Evolutionary conservation across 1,140 invertebrate genomes (phyloP), one percentile per base, ranked within the genome.

Genomic region (Pantala flavescens): DNA sequence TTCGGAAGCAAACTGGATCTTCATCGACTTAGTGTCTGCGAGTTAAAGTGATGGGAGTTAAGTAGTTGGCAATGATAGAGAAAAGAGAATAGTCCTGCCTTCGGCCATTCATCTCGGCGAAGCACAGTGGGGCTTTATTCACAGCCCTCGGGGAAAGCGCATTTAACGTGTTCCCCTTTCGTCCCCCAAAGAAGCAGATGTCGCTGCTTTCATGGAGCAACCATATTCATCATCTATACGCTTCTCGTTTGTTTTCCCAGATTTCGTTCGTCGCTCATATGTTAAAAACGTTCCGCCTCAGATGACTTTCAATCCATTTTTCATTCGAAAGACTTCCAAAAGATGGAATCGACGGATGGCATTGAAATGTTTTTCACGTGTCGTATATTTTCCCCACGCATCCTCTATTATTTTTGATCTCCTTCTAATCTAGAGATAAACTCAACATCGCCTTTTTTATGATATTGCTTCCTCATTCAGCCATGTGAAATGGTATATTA

Each of bases 51-150:
- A 63, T 63, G 49, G 49, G 49, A 21, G 16, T 63, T 63, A 63
- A 63, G 49, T 63, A 63, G 49, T 63, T 63, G 49, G 49, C 49
- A 63, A 63, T 63, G 49, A 63, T 63, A 63, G 49, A 63, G 49
- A 1, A 63, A 5, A 3, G 49, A 63, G 49, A 63, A 63, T 63
- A 12, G 49, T 16, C 49, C 49, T 14, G 49, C 49, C 49, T 63
- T 12, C 49, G 12, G 49, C 49, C 49, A 63, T 63, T 63, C 49
- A 63, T 63, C 49, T 63, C 49, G 49, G 49, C 16, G n/a, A 12
- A 36, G 28, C 28, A 36, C 49, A 63, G 14, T 63, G 49, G 49
- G 49, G 49, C 49, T 63, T 63, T 63, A 63, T 63, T 63, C 49
- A 12, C 5, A 5, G 49, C 49, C 49, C 49, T 21, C 16, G 12